Conservation (phyloP, 2,797 vertebrate species). For the Poecilia velifera region DNA sequence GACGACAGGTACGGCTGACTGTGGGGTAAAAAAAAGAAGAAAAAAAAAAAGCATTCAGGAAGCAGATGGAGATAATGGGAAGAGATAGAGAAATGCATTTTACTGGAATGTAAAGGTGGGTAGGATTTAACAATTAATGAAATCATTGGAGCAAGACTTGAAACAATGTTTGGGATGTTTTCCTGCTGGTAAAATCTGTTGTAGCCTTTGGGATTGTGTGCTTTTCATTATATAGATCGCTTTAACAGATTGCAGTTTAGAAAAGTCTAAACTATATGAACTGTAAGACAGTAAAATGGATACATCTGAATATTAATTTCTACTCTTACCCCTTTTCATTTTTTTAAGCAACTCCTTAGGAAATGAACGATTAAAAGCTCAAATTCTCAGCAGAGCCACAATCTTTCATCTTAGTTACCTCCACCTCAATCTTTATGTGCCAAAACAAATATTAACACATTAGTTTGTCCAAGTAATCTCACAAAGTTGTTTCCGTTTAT, state of each 20-base stretch:
- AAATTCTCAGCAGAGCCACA: not conserved
- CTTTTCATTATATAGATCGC: not conserved
- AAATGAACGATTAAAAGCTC: not conserved
- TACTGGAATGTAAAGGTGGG: constrained; percentile 1
- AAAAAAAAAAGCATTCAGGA: constrained; percentile 6
- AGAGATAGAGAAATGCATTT: not conserved
- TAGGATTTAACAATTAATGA: constrained; percentile 5
- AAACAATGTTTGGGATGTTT: not conserved
- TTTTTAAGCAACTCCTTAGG: not conserved
- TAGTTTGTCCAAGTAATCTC: not conserved
- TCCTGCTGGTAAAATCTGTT: not conserved
- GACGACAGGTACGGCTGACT: constrained; percentile 42
- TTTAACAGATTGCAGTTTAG: not conserved
- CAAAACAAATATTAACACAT: not conserved
- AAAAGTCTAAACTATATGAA: not conserved
- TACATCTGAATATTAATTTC: not conserved
- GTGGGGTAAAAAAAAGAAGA: not conserved
- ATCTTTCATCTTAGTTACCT: not conserved
- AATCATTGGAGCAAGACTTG: not conserved
- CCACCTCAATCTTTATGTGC: not conserved
- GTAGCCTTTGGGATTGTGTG: not conserved
- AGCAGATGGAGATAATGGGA: constrained; percentile 11
- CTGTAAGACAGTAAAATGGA: not conserved
- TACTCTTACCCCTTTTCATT: not conserved
- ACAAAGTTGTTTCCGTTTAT: not conserved